A percentile compares a stretch with the other conserved stretches of the same genome.
phyloP scores from a whole-genome alignment of 2,113 vertebrate genomes.

The Microtus pennsylvanicus region DNA sequence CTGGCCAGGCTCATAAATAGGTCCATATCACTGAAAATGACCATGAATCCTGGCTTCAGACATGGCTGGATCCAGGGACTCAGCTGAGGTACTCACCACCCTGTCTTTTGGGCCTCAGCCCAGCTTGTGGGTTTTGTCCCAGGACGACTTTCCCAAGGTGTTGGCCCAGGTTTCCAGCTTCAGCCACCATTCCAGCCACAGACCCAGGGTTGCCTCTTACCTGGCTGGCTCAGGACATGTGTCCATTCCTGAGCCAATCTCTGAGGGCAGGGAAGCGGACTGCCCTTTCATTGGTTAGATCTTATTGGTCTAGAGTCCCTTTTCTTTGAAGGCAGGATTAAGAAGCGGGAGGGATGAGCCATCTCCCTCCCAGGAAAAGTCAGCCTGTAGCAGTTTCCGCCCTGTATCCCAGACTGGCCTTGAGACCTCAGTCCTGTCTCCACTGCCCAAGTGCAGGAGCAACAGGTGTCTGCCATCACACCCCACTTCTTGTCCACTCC shows the following conservation, averaged over 20 bases:
- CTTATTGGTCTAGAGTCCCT: neutral
- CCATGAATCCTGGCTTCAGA: neutral
- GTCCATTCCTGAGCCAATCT: neutral
- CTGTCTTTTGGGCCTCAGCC: neutral
- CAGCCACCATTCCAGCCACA: too few relatives aligned
- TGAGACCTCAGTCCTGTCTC: neutral
- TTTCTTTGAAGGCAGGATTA: neutral
- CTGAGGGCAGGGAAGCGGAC: neutral
- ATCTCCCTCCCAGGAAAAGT: neutral
- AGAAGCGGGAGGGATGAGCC: neutral
- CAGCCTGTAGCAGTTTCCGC: too few relatives aligned
- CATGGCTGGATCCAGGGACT: neutral
- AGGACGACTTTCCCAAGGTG: neutral
- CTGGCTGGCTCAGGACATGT: neutral
- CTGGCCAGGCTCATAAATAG: neutral
- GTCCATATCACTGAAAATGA: neutral
- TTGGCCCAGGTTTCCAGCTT: too few relatives aligned
- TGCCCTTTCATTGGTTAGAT: neutral
- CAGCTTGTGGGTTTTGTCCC: neutral
- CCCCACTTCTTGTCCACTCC: neutral
- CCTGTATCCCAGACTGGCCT: neutral
- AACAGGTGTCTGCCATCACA: neutral
- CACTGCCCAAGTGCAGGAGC: too few relatives aligned
- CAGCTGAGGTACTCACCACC: too few relatives aligned
- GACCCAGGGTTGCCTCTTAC: neutral